Base-by-base conservation (phyloP, 1,140 invertebrate genomes). In the Drosophila novamexicana region DNA sequence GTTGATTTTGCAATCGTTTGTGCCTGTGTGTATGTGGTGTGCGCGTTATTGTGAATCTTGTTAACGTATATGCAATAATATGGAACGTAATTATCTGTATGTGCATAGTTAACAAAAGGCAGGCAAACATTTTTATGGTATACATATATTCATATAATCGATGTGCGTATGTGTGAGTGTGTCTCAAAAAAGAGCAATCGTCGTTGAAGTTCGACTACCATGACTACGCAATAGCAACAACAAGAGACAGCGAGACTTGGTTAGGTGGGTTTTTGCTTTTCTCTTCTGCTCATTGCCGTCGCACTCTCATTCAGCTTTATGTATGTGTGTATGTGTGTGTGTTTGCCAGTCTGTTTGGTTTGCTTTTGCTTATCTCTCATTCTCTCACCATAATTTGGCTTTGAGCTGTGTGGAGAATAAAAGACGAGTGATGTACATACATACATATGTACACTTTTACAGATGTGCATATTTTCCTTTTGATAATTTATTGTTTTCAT, bases 211-310 rank as follows among this genome's bases (percentile, higher is more conserved):
- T 88, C 50, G 77, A 77, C 84, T 88, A 77, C 83, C 79, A 86
- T 89, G 83, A 86, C 83, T 86, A 86, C 83, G 83, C 83, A 86
- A 88, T 86, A 79, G 83, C 83, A 86, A 88, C 79, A 86, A 86
- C 82, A 86, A 88, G 71, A 86, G 67, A 66, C 44, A 59, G 56
- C 53, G 64, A 56, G 49, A 49, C 70, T 57, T 29, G 50, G 65
- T 75, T 73, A 64, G 66, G 75, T 71, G 44, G 62, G 69, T 70
- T 67, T 75, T 75, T 54, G 39, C 37, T 36, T 39, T 65, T 82
- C 52, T 82, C 62, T 40, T 65, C 36, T 71, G 47, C 52, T 78
- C 75, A 70, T 62, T 75, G 66, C 37, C 62, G 57, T 83, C 39
- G 14, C 54, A 67, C 61, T 75, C 63, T 77, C 59, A 58, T 76